Conservation (phyloP, 2,113 vertebrate genomes). For the Pyrgilauda ruficollis region DNA sequence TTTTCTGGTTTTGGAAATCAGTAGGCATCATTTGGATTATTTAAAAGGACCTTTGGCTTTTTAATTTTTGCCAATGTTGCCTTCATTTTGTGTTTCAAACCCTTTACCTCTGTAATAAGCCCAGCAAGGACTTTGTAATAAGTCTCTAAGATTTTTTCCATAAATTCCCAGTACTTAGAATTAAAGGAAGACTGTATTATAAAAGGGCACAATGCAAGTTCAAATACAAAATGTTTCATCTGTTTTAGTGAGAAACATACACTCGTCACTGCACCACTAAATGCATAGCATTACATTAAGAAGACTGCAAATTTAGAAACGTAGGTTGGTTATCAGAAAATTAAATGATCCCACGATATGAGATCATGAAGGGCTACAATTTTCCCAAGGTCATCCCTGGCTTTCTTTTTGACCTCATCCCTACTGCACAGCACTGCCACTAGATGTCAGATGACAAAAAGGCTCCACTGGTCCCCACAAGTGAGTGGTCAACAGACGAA, state of each 20-base stretch:
- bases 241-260: neutral
- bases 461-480: rapidly evolving
- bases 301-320: neutral
- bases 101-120: neutral
- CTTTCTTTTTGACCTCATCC: neutral
- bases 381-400: neutral
- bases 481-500: neutral
- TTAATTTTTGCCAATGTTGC: neutral
- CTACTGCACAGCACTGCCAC: neutral
- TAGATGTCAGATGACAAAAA: conserved; percentile 32
- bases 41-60: neutral
- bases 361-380: neutral
- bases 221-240: neutral
- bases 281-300: neutral
- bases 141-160: neutral
- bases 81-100: neutral
- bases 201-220: neutral
- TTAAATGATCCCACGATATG: rapidly evolving
- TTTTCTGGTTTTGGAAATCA: neutral
- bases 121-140: neutral
- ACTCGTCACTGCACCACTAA: neutral
- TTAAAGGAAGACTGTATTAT: neutral
- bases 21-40: rapidly evolving
- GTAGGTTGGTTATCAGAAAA: neutral
- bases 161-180: neutral